phyloP scores from a whole-genome alignment of 37 sponge, comb jelly and placozoan species.

The Beroe ovata region DNA sequence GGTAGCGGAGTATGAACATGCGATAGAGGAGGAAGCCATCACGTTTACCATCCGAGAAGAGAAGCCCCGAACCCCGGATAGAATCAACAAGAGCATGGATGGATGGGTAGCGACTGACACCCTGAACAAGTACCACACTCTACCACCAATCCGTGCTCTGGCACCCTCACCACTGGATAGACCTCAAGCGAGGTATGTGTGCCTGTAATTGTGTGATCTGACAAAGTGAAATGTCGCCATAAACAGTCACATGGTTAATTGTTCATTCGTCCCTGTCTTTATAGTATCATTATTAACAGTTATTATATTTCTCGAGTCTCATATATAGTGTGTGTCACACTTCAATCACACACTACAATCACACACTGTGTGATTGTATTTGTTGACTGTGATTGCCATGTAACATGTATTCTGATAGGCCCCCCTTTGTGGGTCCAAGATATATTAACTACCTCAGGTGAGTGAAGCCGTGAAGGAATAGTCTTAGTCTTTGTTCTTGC shows the following conservation, averaged over 20 bases:
- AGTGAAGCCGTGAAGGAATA: too few species aligned
- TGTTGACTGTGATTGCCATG: too few species aligned
- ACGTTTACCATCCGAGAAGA: slow-evolving; percentile 37
- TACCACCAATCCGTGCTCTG: slow-evolving; percentile 51
- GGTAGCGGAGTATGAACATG: not conserved
- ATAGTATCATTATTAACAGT: too few species aligned
- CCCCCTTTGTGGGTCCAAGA: not conserved
- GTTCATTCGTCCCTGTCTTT: too few species aligned
- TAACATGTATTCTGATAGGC: not conserved
- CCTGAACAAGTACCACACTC: slow-evolving; percentile 60
- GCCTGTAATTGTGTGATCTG: too few species aligned
- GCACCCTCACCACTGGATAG: slow-evolving; percentile 54
- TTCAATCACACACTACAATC: too few species aligned
- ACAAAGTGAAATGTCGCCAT: too few species aligned
- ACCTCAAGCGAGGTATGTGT: slow-evolving; percentile 27
- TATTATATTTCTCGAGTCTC: too few species aligned
- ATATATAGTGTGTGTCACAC: too few species aligned
- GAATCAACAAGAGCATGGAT: slow-evolving; percentile 51
- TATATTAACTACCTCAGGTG: not conserved
- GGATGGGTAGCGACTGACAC: slow-evolving; percentile 40
- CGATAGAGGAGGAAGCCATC: slow-evolving; percentile 37
- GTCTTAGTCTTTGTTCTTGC: too few species aligned
- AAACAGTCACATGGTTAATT: too few species aligned
- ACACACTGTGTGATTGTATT: too few species aligned
- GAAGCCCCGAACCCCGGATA: slow-evolving; percentile 47